Percentiles rank a stretch among this genome's conserved stretches.
These are phyloP conservation scores for Drosophila nigricruria DNA, from an alignment of 2,888 invertebrate species.

Conservation along the genomic window DNA sequence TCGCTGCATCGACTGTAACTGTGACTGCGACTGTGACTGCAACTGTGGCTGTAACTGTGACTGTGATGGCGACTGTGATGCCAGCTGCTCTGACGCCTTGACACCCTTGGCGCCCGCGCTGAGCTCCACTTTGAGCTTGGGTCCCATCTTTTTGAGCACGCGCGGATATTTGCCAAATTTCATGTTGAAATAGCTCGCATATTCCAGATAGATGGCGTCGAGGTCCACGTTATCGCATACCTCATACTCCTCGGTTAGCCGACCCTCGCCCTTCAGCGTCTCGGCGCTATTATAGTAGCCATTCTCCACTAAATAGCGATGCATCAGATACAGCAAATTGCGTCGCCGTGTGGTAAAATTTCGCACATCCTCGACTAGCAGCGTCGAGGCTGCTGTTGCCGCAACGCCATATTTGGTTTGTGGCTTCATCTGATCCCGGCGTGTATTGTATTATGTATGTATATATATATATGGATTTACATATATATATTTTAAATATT, in stretches of 20 bases:
- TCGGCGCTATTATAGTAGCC: conserved; percentile 89
- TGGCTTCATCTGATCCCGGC: conserved; percentile 49
- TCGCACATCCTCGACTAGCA: conserved; percentile 80
- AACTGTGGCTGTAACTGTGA: neutral
- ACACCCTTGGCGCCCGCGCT: neutral
- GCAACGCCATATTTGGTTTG: conserved; percentile 68
- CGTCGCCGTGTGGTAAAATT: conserved; percentile 84
- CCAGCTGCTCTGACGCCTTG: conserved; percentile 1
- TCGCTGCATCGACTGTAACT: neutral
- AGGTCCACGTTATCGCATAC: conserved; percentile 97
- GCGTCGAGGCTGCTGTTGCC: conserved; percentile 54
- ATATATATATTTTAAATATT: conserved; percentile 8
- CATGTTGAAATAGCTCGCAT: conserved; percentile 93
- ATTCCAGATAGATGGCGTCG: conserved; percentile 94
- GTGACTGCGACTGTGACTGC: conserved; percentile 4
- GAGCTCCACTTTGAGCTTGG: conserved; percentile 71
- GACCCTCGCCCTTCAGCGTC: conserved; percentile 90
- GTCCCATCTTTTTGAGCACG: conserved; percentile 87
- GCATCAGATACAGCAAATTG: conserved; percentile 88
- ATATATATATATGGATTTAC: conserved; percentile 1
- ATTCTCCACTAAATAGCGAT: conserved; percentile 89
- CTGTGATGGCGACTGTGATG: neutral
- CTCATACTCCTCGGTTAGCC: conserved; percentile 88
- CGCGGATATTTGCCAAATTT: conserved; percentile 95
- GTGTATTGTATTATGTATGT: neutral